A percentile compares a stretch with the other conserved stretches of the same genome.
Conservation (phyloP, 2,113 vertebrate genomes). For the Coptodon bakossiorum region DNA sequence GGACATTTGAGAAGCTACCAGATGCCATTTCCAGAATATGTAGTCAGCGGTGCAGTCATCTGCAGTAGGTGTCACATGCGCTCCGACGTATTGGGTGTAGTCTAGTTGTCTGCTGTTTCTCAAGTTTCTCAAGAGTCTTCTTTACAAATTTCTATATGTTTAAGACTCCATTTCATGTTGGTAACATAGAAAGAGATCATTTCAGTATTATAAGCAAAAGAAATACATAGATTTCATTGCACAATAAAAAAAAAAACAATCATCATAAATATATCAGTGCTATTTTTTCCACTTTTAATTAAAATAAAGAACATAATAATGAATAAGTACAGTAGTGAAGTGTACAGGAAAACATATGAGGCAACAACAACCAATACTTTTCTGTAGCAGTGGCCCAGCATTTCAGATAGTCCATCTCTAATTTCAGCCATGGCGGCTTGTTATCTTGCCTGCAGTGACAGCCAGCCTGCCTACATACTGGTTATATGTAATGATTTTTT, state of each 20-base stretch:
- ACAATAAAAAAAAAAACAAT: not conserved
- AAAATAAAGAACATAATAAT: not conserved
- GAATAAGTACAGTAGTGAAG: not conserved
- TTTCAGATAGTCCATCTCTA: slow-evolving; percentile 4
- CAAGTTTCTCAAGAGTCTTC: not conserved
- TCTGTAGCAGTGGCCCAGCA: not conserved
- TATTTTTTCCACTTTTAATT: not conserved
- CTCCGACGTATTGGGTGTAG: not conserved
- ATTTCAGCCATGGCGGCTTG: slow-evolving; percentile 3
- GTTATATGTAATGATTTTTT: slow-evolving; percentile 32
- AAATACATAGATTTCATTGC: not conserved
- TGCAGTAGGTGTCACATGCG: not conserved
- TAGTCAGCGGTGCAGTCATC: slow-evolving; percentile 20
- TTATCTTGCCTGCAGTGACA: slow-evolving; percentile 10
- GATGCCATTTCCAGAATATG: slow-evolving; percentile 36
- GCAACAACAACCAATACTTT: not conserved
- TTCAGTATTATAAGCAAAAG: not conserved
- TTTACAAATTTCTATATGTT: not conserved
- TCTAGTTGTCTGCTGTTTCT: not conserved
- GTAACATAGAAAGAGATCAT: not conserved
- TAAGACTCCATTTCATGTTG: not conserved
- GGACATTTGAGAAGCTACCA: slow-evolving; percentile 51
- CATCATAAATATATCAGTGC: not conserved
- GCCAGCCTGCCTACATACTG: not conserved
- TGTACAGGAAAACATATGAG: not conserved